phyloP scores from a whole-genome alignment of 2,888 invertebrate genomes.

The Kuschelorhynchus macadamiae region DNA sequence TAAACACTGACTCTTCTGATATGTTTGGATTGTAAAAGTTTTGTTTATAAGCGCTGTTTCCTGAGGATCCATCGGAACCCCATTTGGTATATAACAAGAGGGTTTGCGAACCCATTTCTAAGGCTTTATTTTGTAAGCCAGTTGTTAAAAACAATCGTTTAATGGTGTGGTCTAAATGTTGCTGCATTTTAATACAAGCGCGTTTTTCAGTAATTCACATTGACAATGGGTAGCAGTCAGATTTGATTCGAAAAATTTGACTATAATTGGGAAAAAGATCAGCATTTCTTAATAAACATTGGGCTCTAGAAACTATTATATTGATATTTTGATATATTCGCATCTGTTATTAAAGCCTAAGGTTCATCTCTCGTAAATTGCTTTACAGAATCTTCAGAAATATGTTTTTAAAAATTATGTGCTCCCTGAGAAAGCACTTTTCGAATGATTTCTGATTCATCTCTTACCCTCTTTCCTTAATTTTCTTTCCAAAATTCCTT shows the following conservation, averaged over 20 bases:
- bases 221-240: no score
- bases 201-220: no score
- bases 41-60: no score
- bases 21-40: no score
- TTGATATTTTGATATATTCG: no score
- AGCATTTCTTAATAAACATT: no score
- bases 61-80: background rate
- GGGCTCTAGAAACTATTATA: no score
- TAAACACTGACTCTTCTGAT: no score
- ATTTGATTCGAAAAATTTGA: background rate
- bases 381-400: background rate
- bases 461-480: background rate
- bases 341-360: background rate
- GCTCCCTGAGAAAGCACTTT: no score
- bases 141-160: conserved; percentile 1
- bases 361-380: background rate
- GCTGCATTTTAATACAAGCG: background rate
- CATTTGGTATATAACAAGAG: background rate
- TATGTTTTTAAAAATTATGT: no score
- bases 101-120: no score
- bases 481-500: background rate
- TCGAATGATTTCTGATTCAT: background rate
- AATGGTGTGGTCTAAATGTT: conserved; percentile 4
- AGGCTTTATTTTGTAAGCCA: background rate
- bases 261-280: no score